Evolutionary conservation across 2,797 vertebrate species (phyloP), one percentile per base, ranked within the genome.

Genomic region (Sebastes trivittatus): DNA sequence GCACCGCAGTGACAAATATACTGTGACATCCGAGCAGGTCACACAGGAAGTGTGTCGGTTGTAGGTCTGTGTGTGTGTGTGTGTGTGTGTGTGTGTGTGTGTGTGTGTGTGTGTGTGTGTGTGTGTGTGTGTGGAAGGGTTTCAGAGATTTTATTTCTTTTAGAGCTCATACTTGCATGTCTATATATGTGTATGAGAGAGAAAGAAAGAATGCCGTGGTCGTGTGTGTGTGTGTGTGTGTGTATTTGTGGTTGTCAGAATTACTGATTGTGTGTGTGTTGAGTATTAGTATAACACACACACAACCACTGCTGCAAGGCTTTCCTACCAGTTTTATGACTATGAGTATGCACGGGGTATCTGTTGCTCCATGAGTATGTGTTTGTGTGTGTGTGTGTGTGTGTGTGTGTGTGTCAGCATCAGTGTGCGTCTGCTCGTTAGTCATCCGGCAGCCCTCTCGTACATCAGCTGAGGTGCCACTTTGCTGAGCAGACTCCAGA

Each of bases 21-120:
- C 58, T 84, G 82, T 90, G 89, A 90, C 84, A 79, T 77, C 74
- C 34, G n/a, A 81, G 82, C 80, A 77, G 86, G 77, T 91, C 77
- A 46, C 54, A 69, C 54, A 75, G 75, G 62, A 83, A 74, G 70
- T 78, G 82, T 80, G 83, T 84, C 38, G 61, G 80, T 34, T 75
- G 59, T 32, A 46, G 22, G 72, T 20, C 9, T 73, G 69, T 73
- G 65, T 34, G 63, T 72, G 74, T 58, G 61, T 38, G 32, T 59
- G 5, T 4, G 30, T 61, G 23, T 30, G 0, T 54, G 38, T 38
- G 65, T 42, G 42, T 29, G 30, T 52, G n/a, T n/a, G n/a, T n/a
- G n/a, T 73, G 65, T 34, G 63, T 72, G 74, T 58, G 61, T 38
- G 32, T 59, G 5, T 4, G 30, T 61, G 23, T 30, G 0, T 54